Conservation (phyloP, 2,797 vertebrate species). For the Smutsia gigantea region DNA sequence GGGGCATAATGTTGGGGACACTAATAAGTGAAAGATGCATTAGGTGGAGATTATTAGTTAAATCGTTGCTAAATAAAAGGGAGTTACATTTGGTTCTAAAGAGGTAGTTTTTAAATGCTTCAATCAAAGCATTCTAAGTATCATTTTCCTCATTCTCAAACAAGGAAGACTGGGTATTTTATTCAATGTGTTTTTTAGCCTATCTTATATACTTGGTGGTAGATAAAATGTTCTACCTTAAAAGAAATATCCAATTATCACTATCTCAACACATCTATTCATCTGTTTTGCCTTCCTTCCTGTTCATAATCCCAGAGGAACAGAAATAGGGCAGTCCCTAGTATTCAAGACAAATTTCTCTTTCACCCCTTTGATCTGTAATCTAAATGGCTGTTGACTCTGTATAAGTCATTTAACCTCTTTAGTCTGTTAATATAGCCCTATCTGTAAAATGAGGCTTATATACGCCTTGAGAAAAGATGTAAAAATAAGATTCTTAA, state of each 20-base stretch:
- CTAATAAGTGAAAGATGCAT: neutral
- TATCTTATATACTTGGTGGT: neutral
- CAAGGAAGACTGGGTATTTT: neutral
- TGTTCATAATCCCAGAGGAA: slow-evolving; percentile 2
- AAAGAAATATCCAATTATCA: slow-evolving; percentile 18
- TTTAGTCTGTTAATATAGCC: neutral
- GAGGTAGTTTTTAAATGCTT: slow-evolving; percentile 29
- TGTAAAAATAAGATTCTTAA: neutral
- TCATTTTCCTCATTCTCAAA: neutral
- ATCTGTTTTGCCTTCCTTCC: neutral
- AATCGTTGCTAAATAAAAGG: neutral
- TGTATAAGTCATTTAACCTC: neutral
- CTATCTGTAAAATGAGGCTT: neutral
- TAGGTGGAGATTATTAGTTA: neutral
- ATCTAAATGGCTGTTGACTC: neutral
- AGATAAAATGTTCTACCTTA: slow-evolving; percentile 29
- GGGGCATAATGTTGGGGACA: neutral
- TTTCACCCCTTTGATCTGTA: neutral
- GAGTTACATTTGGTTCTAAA: slow-evolving; percentile 23
- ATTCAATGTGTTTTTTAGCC: neutral
- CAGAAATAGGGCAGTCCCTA: neutral
- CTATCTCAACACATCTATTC: neutral
- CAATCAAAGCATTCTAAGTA: neutral
- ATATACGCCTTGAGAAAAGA: neutral
- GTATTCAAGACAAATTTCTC: neutral